Evolutionary conservation across 2,797 vertebrate genomes (phyloP).

Genomic region (Molossus alvarezi): DNA sequence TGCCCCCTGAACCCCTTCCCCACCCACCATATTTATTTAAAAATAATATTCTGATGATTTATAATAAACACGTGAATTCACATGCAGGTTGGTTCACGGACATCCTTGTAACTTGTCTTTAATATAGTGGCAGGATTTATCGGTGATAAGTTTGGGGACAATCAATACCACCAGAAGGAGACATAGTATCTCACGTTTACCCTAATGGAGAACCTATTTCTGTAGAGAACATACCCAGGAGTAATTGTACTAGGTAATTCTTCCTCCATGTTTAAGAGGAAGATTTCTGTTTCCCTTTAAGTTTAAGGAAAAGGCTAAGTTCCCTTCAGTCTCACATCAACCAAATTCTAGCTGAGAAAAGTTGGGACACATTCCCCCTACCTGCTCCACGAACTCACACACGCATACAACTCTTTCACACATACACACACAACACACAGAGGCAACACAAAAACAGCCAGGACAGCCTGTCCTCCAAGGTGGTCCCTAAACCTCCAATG

Average conservation of each 20-base stretch:
- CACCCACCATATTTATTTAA: not conserved
- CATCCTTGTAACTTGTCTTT: not conserved
- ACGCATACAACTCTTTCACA: not conserved
- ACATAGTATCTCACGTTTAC: not conserved
- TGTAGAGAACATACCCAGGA: not conserved
- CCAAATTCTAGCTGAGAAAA: constrained; percentile 5
- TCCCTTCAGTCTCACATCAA: not conserved
- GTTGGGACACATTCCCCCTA: not conserved
- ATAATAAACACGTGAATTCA: not conserved
- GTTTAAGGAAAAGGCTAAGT: not conserved
- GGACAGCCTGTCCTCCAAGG: not conserved
- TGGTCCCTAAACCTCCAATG: not conserved
- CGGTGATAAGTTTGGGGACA: not conserved
- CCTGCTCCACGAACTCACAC: not conserved
- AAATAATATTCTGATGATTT: constrained; percentile 44
- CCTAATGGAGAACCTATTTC: not conserved
- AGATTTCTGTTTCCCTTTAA: not conserved
- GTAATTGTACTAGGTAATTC: not conserved
- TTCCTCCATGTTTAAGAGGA: constrained; percentile 31
- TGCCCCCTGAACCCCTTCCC: not conserved
- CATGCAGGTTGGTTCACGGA: not conserved
- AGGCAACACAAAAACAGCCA: not conserved
- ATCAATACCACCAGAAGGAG: not conserved
- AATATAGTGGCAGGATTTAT: not conserved
- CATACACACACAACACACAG: not conserved